Conservation (phyloP, 2,888 invertebrate genomes). For the Orthosia incerta region DNA sequence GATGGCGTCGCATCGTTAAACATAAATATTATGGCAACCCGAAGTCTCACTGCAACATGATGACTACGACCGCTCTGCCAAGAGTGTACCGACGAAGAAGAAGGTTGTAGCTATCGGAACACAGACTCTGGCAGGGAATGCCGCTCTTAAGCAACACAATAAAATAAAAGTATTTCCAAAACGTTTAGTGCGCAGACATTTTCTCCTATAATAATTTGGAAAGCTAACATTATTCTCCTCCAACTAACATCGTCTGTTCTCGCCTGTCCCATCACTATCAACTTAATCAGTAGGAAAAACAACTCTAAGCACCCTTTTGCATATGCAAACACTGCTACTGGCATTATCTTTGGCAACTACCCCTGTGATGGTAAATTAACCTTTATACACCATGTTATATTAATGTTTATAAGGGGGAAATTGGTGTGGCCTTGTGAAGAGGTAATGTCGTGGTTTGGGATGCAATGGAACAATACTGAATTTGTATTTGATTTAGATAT, state of each 20-base stretch:
- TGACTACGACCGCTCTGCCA: no score
- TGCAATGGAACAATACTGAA: slow-evolving; percentile 29
- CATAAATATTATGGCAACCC: no score
- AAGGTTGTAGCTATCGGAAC: no score
- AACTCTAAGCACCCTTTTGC: slow-evolving; percentile 84
- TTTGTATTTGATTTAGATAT: slow-evolving; percentile 29
- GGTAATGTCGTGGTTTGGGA: slow-evolving; percentile 5
- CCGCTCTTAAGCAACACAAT: no score
- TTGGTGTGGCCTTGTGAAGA: slow-evolving; percentile 22
- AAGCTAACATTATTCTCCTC: slow-evolving; percentile 11
- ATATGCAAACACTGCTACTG: slow-evolving; percentile 86
- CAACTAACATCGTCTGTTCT: slow-evolving; percentile 57
- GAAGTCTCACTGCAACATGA: no score
- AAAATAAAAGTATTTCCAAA: no score
- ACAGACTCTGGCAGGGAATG: no score
- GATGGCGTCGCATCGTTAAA: no score
- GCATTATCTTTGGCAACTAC: slow-evolving; percentile 69
- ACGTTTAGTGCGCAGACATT: background rate
- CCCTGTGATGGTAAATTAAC: slow-evolving; percentile 55
- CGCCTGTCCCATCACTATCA: slow-evolving; percentile 74
- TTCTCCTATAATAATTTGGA: background rate
- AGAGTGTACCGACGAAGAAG: no score
- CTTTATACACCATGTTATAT: slow-evolving; percentile 34
- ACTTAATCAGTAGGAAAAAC: slow-evolving; percentile 89
- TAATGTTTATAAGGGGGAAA: slow-evolving; percentile 23